Evolutionary conservation across 2,888 invertebrate genomes (phyloP), one percentile per base, ranked within the genome.

Genomic region (Gasteruption jaculator): DNA sequence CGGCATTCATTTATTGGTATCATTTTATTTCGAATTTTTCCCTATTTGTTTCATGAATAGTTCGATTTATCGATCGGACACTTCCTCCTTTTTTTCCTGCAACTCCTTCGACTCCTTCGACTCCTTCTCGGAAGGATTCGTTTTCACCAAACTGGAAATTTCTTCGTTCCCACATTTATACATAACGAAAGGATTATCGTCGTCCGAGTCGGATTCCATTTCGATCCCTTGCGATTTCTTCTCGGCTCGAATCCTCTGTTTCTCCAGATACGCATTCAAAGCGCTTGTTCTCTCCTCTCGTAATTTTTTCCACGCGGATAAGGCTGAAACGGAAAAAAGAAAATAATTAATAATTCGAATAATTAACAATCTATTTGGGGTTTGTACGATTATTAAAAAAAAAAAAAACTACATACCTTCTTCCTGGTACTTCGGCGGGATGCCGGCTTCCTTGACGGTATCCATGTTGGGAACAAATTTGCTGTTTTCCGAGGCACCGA

Each of bases 201-300:
- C 65, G 22, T 65, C 65, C 0, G 64, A 63, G 12, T 64, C 63
- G 0, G 65, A 68, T 39, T 64, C 58, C 2, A 54, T 46, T 12
- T 46, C 54, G 43, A 65, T 63, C 7, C 65, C 68, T 34, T 55
- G 47, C 2, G 50, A 48, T 25, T 57, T 56, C 37, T 63, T 58
- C 39, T 68, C 60, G 42, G 61, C 57, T 20, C 64, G 50, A 18
- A 61, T 49, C 18, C 57, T 52, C 32, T 65, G 68, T 37, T 63
- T 68, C 30, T 59, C 61, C 18, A 68, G 40, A 27, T 63, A 67
- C n/a, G 48, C 46, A 22, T 54, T 50, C 31, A 67, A 46, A 3
- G 61, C 66, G 33, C 54, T 41, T 34, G 63, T 34, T 48, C 63
- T 61, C 3, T 57, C 52, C n/a, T 57, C 47, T 12, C 63, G 44